Evolutionary conservation across 1,140 invertebrate genomes (phyloP).

Genomic region (Drosophila athabasca): DNA sequence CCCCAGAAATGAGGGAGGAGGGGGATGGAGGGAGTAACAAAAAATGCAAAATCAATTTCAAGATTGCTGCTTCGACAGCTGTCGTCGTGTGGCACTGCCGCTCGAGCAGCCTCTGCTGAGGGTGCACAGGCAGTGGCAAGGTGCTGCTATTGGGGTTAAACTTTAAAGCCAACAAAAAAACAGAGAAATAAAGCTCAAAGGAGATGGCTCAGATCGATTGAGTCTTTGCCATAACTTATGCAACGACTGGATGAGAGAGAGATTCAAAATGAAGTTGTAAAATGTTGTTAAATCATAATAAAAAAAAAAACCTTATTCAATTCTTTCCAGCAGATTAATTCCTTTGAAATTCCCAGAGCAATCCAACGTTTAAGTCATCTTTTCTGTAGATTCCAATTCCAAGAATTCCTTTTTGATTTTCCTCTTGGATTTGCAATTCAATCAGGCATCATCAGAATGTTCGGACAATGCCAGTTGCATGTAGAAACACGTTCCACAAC

Average conservation of each 20-base stretch:
- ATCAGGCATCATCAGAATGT: background rate
- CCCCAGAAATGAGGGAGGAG: slow-evolving; percentile 6
- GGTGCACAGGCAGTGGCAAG: slow-evolving; percentile 24
- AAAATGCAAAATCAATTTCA: slow-evolving; percentile 54
- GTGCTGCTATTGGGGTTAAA: slow-evolving; percentile 50
- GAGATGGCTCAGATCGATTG: slow-evolving; percentile 4
- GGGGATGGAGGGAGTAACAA: background rate
- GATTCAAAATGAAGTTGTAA: background rate
- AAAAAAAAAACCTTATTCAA: no score
- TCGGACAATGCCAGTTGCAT: background rate
- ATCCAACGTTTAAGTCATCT: background rate
- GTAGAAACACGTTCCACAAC: slow-evolving; percentile 1
- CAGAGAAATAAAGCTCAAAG: background rate
- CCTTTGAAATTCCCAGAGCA: background rate
- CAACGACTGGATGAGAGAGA: slow-evolving; percentile 5
- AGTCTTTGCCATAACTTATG: slow-evolving; percentile 14
- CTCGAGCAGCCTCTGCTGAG: slow-evolving; percentile 1
- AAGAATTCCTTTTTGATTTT: background rate
- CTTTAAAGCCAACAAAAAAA: slow-evolving; percentile 24
- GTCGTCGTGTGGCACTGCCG: slow-evolving; percentile 9
- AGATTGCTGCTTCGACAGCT: slow-evolving; percentile 56
- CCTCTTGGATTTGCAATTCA: slow-evolving; percentile 1
- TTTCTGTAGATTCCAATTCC: slow-evolving; percentile 8
- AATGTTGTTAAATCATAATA: background rate
- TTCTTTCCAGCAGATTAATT: background rate